phyloP scores from a whole-genome alignment of 2,113 vertebrate species.

The Neotragus moschatus region DNA sequence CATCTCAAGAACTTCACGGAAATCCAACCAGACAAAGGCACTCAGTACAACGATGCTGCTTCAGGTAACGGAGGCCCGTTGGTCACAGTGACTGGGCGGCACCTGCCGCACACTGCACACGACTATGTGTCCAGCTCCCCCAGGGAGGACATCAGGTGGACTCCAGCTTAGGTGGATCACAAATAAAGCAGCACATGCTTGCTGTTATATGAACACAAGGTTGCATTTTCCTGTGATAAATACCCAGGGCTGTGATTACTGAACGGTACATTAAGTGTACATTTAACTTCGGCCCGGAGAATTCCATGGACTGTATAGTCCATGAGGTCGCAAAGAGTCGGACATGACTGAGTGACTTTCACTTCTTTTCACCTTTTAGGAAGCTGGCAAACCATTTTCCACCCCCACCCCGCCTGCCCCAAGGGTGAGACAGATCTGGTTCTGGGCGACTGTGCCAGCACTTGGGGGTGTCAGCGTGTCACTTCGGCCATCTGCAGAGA shows the following conservation, averaged over 20 bases:
- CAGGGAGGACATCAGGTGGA: not conserved
- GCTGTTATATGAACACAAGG: not conserved
- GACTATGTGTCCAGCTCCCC: not conserved
- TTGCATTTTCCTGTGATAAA: not conserved
- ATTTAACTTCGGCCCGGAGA: not conserved
- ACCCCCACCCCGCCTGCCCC: fast-evolving
- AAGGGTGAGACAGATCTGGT: not conserved
- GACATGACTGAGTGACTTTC: no score
- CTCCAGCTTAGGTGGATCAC: not conserved
- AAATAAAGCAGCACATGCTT: not conserved
- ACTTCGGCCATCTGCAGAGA: not conserved
- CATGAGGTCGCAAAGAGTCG: no score
- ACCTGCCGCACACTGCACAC: not conserved
- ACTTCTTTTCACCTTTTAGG: no score
- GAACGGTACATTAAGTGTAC: not conserved
- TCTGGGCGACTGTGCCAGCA: no score
- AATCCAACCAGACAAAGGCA: no score
- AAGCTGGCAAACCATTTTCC: not conserved
- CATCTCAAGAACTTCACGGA: not conserved
- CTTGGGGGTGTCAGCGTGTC: not conserved
- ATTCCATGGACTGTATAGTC: no score
- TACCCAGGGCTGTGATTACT: not conserved
- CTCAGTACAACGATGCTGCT: not conserved
- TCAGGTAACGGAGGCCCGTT: not conserved
- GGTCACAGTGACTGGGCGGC: fast-evolving